Percentiles rank a stretch among this genome's conserved stretches.
Conservation (phyloP, 2,888 invertebrate species). For the Notocelia uddmanniana region DNA sequence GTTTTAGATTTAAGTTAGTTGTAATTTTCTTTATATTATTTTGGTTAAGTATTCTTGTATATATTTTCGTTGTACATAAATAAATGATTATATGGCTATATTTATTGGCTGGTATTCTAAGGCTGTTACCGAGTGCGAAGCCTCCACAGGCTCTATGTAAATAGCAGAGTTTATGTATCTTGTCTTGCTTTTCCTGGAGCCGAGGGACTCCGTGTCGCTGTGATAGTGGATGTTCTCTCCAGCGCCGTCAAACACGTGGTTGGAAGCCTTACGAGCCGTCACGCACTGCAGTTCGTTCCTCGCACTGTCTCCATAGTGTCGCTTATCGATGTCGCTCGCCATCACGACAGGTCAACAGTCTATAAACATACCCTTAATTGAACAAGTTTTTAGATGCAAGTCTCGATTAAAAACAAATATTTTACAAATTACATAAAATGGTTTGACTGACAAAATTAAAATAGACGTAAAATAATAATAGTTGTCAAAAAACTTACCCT, state of each 20-base stretch:
- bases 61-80: too few species aligned
- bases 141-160: constrained; percentile 82
- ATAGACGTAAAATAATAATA: constrained; percentile 42
- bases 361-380: constrained; percentile 44
- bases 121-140: constrained; percentile 69
- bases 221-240: constrained; percentile 77
- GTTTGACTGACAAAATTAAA: constrained; percentile 50
- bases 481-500: constrained; percentile 60
- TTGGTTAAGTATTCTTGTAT: too few species aligned
- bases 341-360: constrained; percentile 53
- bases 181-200: constrained; percentile 74
- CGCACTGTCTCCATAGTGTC: constrained; percentile 75
- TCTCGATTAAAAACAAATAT: constrained; percentile 23
- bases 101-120: too few species aligned
- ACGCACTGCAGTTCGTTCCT: constrained; percentile 60
- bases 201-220: constrained; percentile 77
- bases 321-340: constrained; percentile 70
- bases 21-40: too few species aligned
- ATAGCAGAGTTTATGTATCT: constrained; percentile 87
- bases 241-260: constrained; percentile 78
- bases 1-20: too few species aligned
- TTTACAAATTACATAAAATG: constrained; percentile 48
- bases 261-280: constrained; percentile 60
- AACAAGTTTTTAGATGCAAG: constrained; percentile 27
- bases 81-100: too few species aligned